phyloP scores from a whole-genome alignment of 2,113 vertebrate species.

The Arizona elegans region DNA sequence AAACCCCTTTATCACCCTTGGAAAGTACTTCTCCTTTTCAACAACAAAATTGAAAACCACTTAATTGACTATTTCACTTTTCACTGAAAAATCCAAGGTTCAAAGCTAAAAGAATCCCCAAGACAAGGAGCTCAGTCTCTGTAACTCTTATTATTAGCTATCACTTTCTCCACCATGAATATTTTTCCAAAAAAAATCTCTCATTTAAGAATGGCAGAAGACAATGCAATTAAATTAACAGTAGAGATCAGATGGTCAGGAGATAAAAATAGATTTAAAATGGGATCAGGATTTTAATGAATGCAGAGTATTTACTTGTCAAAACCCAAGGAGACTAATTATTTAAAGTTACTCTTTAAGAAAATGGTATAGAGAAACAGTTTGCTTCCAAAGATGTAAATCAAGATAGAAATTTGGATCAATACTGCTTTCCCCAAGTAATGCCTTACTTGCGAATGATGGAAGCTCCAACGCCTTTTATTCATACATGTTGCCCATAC shows the following conservation, averaged over 20 bases:
- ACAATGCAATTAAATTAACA: slow-evolving; percentile 85
- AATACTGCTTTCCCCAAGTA: background rate
- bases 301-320: slow-evolving; percentile 41
- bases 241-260: slow-evolving; percentile 80
- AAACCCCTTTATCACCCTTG: slow-evolving; percentile 13
- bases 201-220: slow-evolving; percentile 77
- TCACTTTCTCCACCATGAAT: slow-evolving; percentile 44
- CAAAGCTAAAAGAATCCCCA: slow-evolving; percentile 29
- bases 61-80: slow-evolving; percentile 8
- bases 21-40: slow-evolving; percentile 13
- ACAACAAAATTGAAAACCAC: background rate
- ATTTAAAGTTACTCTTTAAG: slow-evolving; percentile 28
- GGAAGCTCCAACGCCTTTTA: background rate
- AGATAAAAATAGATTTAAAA: slow-evolving; percentile 73
- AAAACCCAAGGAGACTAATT: slow-evolving; percentile 43
- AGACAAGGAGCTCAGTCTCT: background rate
- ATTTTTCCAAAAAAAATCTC: slow-evolving; percentile 36
- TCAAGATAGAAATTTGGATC: background rate
- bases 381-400: background rate
- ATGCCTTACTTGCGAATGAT: background rate
- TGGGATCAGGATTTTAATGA: slow-evolving; percentile 75
- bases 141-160: slow-evolving; percentile 15
- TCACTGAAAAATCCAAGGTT: background rate
- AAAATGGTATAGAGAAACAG: background rate
- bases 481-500: background rate